Percentiles rank a stretch among this genome's conserved stretches.
phyloP scores from a whole-genome alignment of 2,797 vertebrate genomes.

The Spinus olivaceus region DNA sequence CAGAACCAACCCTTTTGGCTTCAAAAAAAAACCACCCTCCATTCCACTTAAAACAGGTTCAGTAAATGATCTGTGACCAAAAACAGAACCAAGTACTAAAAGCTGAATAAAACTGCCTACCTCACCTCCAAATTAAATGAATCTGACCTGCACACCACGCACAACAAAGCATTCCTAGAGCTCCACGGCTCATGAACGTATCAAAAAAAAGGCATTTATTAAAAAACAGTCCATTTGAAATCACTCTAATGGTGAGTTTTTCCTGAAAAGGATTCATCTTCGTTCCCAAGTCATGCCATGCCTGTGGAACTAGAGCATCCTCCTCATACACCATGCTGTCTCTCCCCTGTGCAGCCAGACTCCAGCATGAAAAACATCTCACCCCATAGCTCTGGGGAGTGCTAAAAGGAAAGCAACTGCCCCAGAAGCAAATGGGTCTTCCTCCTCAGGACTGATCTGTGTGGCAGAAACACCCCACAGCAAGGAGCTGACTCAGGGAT shows the following conservation, averaged over 20 bases:
- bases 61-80: conserved; percentile 66
- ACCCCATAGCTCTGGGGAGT: not conserved
- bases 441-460: not conserved
- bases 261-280: not conserved
- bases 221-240: not conserved
- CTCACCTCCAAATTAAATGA: conserved; percentile 61
- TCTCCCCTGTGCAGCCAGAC: not conserved
- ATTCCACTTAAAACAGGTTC: conserved; percentile 67
- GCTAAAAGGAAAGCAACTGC: rapidly evolving
- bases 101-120: conserved; percentile 41
- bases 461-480: rapidly evolving
- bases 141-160: not conserved
- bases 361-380: not conserved
- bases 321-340: not conserved
- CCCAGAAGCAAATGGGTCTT: not conserved
- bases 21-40: conserved; percentile 5
- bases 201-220: not conserved
- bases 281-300: not conserved
- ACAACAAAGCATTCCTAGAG: conserved; percentile 41
- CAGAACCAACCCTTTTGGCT: conserved; percentile 52
- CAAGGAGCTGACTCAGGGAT: not conserved
- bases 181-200: rapidly evolving
- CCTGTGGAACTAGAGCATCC: not conserved
- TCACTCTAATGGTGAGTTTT: not conserved
- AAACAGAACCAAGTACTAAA: conserved; percentile 63